These are phyloP conservation scores for Lindbergichthys nudifrons DNA, from an alignment of 2,797 vertebrate species.

Conservation along the genomic window DNA sequence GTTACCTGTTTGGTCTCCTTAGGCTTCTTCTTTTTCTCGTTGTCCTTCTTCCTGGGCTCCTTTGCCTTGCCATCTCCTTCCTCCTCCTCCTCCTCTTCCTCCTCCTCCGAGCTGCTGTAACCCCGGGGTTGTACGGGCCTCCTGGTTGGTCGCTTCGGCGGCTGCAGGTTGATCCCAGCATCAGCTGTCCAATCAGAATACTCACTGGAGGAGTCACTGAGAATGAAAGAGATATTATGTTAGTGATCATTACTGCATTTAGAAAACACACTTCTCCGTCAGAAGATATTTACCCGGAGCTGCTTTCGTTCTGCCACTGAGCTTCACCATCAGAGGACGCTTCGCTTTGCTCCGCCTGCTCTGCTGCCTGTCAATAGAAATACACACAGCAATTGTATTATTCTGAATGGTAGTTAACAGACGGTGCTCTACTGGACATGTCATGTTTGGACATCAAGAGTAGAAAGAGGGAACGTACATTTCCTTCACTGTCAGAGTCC, in stretches of 20 bases:
- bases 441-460: background rate
- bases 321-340: conserved; percentile 89
- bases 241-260: background rate
- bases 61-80: conserved; percentile 66
- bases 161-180: conserved; percentile 98
- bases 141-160: conserved; percentile 93
- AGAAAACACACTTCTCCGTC: background rate
- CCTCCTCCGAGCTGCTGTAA: conserved; percentile 95
- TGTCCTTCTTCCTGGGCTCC: conserved; percentile 67
- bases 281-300: conserved; percentile 87
- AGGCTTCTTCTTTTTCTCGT: conserved; percentile 86
- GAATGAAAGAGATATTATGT: conserved; percentile 36
- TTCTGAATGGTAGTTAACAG: background rate
- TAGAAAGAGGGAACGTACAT: conserved; percentile 77
- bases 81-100: conserved; percentile 80
- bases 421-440: background rate
- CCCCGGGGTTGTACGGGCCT: conserved; percentile 86
- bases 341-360: conserved; percentile 88
- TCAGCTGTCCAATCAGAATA: conserved; percentile 99
- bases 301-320: conserved; percentile 96
- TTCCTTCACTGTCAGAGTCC: conserved; percentile 90
- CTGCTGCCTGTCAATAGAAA: conserved; percentile 84
- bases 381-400: background rate
- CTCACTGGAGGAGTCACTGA: conserved; percentile 95
- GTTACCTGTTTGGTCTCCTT: conserved; percentile 91